Percentiles rank a stretch among this genome's conserved stretches.
Conservation (phyloP, 2,888 invertebrate species). For the Smittia aterrima region DNA sequence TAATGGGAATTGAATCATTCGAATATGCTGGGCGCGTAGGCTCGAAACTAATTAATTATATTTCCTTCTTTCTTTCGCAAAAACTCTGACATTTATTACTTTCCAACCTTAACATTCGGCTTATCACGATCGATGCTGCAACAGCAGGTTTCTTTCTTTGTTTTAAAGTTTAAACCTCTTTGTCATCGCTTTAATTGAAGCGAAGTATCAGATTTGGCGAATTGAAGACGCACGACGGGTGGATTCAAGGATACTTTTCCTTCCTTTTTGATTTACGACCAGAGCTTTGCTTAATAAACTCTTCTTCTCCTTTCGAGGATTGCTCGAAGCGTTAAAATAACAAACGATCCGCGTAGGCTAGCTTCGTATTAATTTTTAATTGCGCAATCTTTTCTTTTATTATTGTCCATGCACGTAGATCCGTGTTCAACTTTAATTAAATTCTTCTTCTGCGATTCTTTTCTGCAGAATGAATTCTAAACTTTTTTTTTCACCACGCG, state of each 20-base stretch:
- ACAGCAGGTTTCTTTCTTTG: conserved; percentile 9
- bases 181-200: conserved; percentile 11
- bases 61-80: not conserved
- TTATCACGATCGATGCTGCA: not conserved
- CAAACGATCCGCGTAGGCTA: conserved; percentile 10
- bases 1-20: not conserved
- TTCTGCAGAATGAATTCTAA: not conserved
- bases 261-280: not conserved
- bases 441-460: not conserved
- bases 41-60: conserved; percentile 10
- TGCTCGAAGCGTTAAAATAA: conserved; percentile 26
- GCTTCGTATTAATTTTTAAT: conserved; percentile 2
- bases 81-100: not conserved
- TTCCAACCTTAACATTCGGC: not conserved
- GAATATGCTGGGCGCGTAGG: not conserved
- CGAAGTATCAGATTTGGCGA: not conserved
- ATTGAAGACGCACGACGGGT: too few relatives aligned
- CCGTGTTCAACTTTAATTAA: conserved; percentile 8
- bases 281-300: not conserved
- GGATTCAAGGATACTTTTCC: not conserved
- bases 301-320: not conserved
- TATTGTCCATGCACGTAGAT: conserved; percentile 6
- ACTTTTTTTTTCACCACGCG: not conserved
- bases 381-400: conserved; percentile 16
- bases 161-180: conserved; percentile 13